Evolutionary conservation across 2,888 invertebrate species (phyloP).

Genomic region (Oasisia sp.): DNA sequence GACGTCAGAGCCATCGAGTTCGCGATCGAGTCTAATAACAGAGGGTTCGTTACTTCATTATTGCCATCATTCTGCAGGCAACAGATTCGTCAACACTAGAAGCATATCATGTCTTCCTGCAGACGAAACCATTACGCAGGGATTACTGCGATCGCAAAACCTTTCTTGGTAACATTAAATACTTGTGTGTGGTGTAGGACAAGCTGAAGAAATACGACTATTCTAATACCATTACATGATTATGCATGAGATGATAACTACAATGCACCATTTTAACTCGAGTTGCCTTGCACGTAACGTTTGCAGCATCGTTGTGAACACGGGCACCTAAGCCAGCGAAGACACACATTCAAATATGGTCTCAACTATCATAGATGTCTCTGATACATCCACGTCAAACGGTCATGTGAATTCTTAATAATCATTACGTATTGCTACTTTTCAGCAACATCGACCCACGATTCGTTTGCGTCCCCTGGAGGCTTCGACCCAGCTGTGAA

Average conservation of each 20-base stretch:
- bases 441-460: not conserved
- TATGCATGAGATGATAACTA: not conserved
- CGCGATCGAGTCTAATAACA: not conserved
- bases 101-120: not conserved
- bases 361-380: not conserved
- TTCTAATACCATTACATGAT: not conserved
- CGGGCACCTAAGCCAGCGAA: too few relatives aligned
- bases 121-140: not conserved
- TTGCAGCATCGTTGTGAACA: too few relatives aligned
- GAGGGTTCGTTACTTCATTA: not conserved
- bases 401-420: not conserved
- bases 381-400: not conserved
- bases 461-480: not conserved
- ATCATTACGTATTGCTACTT: not conserved
- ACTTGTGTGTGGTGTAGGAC: not conserved
- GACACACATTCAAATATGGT: too few relatives aligned
- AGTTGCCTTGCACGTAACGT: too few relatives aligned
- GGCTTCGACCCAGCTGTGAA: not conserved
- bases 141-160: not conserved
- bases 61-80: not conserved
- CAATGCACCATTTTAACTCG: not conserved
- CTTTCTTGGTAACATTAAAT: not conserved
- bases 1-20: not conserved
- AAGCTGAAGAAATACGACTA: not conserved
- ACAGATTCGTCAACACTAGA: not conserved